Evolutionary conservation across 2,797 vertebrate genomes (phyloP).

Genomic region (Myotis findleyi): DNA sequence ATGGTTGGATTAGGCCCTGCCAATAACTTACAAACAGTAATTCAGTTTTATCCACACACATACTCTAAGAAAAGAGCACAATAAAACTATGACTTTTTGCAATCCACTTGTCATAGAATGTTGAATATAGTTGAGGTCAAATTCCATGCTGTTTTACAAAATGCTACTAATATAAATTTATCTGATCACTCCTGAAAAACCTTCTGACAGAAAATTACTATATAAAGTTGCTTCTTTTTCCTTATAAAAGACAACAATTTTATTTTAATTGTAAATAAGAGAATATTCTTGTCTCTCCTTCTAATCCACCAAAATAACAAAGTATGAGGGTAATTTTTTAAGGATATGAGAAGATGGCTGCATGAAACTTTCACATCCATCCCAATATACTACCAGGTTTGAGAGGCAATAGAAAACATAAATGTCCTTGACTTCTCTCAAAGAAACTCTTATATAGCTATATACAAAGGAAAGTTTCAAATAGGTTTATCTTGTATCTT

Average conservation of each 20-base stretch:
- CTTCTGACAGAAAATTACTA: conserved; percentile 57
- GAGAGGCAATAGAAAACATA: background rate
- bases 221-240: conserved; percentile 70
- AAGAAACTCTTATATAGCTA: background rate
- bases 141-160: background rate
- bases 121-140: background rate
- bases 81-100: background rate
- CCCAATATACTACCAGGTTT: background rate
- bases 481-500: background rate
- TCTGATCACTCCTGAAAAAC: background rate
- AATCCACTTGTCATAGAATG: background rate
- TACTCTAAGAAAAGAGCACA: background rate
- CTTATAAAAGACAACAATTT: background rate
- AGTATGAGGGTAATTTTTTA: background rate
- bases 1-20: background rate
- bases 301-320: background rate
- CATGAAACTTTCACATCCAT: background rate
- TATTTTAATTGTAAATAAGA: conserved; percentile 3
- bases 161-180: background rate
- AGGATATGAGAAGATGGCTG: background rate
- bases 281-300: background rate
- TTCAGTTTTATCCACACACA: background rate
- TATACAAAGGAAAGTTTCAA: background rate
- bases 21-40: background rate
- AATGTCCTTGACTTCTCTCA: background rate